phyloP scores from a whole-genome alignment of 2,113 vertebrate species.

The Phasianus colchicus region DNA sequence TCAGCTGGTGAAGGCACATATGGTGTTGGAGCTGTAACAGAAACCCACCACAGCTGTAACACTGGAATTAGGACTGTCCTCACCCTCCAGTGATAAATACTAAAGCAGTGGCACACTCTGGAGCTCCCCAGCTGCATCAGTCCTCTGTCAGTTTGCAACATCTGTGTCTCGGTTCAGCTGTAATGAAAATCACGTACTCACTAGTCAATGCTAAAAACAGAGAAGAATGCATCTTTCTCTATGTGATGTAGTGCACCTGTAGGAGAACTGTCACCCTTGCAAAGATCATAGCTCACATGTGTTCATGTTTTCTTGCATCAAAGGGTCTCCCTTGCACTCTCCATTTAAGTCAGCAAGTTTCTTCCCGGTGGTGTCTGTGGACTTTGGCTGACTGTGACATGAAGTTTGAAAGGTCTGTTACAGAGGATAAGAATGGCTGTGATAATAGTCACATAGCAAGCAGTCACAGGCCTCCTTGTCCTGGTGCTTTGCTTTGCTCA shows the following conservation, averaged over 20 bases:
- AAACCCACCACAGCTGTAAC: background rate
- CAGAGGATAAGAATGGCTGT: background rate
- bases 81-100: rapidly evolving
- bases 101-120: background rate
- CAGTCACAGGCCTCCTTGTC: background rate
- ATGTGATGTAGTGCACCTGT: background rate
- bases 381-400: background rate
- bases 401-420: background rate
- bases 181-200: background rate
- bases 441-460: background rate
- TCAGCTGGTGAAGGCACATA: background rate
- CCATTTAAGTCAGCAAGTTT: background rate
- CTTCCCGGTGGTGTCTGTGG: background rate
- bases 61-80: background rate
- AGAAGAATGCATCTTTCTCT: background rate
- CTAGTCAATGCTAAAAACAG: background rate
- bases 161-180: background rate
- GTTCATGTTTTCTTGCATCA: background rate
- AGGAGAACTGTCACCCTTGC: background rate
- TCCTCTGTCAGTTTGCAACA: background rate
- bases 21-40: background rate
- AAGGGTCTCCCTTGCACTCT: background rate
- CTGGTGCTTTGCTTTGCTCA: background rate
- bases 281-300: background rate
- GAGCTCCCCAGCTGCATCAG: background rate